phyloP scores from a whole-genome alignment of 2,888 invertebrate genomes.

The Dorcus hopei region DNA sequence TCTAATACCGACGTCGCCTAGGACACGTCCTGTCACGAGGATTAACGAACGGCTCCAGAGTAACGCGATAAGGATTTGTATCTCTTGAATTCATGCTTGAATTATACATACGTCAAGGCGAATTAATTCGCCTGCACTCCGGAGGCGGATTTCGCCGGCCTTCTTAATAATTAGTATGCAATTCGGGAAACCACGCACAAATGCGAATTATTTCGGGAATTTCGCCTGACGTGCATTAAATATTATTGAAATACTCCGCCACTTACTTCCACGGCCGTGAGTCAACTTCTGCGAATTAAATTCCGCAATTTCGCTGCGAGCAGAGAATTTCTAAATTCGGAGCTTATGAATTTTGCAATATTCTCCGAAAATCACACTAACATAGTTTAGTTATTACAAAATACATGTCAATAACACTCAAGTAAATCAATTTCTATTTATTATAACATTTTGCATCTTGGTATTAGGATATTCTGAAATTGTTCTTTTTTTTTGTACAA shows the following conservation, averaged over 20 bases:
- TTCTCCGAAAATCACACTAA: too few species aligned
- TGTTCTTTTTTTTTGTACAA: not conserved
- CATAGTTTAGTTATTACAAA: too few species aligned
- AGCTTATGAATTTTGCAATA: too few species aligned
- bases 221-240: too few species aligned
- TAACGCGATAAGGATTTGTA: conserved; percentile 14
- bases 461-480: not conserved
- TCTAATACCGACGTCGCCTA: conserved; percentile 24
- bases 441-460: too few species aligned
- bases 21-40: conserved; percentile 18
- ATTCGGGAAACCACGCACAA: conserved; percentile 3
- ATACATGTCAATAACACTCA: too few species aligned
- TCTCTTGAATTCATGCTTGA: conserved; percentile 10
- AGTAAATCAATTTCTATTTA: too few species aligned
- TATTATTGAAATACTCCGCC: too few species aligned
- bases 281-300: conserved; percentile 1
- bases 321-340: not conserved
- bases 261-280: too few species aligned
- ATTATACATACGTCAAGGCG: conserved; percentile 5
- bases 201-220: not conserved
- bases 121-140: not conserved
- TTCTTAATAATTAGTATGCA: conserved; percentile 11
- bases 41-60: conserved; percentile 16
- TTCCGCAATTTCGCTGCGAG: not conserved
- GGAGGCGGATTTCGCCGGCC: too few species aligned